These are phyloP conservation scores for Axis porcinus DNA, from an alignment of 2,113 vertebrate species.

Conservation along the genomic window DNA sequence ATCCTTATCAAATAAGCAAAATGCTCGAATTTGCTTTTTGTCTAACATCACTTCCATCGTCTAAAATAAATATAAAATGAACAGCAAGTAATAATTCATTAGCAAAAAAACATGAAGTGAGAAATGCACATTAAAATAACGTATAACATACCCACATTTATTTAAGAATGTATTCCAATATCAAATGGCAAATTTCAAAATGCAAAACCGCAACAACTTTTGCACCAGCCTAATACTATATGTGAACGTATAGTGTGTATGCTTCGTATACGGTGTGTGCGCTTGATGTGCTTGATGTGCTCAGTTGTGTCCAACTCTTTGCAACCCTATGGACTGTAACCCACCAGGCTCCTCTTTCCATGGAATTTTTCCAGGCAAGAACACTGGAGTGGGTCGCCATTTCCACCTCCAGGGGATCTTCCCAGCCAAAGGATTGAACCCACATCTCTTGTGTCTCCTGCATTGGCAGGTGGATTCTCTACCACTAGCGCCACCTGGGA, in stretches of 20 bases:
- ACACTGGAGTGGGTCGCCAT: not conserved
- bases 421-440: not conserved
- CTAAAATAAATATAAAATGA: too few relatives aligned
- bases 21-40: too few relatives aligned
- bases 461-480: not conserved
- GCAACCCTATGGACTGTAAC: not conserved
- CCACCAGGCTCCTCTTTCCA: not conserved
- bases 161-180: too few relatives aligned
- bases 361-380: not conserved
- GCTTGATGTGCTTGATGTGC: not conserved
- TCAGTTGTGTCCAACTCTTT: not conserved
- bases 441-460: not conserved
- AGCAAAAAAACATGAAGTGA: too few relatives aligned
- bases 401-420: not conserved
- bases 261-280: not conserved
- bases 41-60: too few relatives aligned
- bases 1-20: too few relatives aligned
- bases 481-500: not conserved
- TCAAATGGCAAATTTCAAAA: too few relatives aligned
- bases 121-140: too few relatives aligned
- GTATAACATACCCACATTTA: too few relatives aligned
- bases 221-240: not conserved
- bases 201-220: too few relatives aligned
- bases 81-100: too few relatives aligned
- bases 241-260: not conserved